A percentile compares a stretch with the other conserved stretches of the same genome.
These are phyloP conservation scores for Chloroceryle amazona DNA, from an alignment of 2,797 vertebrate genomes.

Conservation along the genomic window DNA sequence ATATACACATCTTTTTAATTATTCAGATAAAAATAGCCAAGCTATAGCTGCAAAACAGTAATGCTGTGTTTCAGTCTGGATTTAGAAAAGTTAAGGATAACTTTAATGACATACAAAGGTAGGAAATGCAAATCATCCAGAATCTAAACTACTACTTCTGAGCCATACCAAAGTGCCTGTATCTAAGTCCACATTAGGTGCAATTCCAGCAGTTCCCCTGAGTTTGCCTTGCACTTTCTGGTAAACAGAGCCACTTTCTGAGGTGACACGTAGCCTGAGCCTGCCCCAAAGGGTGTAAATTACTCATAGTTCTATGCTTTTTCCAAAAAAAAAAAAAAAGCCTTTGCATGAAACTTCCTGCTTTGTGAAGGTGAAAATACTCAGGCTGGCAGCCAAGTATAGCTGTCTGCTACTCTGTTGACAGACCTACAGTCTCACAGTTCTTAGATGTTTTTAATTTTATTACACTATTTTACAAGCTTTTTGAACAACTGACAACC, in stretches of 20 bases:
- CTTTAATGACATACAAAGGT: background rate
- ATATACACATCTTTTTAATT: background rate
- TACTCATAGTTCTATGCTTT: background rate
- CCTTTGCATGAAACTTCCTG: background rate
- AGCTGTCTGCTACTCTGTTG: background rate
- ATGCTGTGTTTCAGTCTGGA: background rate
- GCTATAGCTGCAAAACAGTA: background rate
- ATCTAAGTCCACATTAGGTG: background rate
- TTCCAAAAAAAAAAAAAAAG: fast-evolving
- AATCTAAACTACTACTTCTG: background rate
- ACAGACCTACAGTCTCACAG: background rate
- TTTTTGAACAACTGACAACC: background rate
- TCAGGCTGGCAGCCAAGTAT: background rate
- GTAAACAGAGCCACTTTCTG: background rate
- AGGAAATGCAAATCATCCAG: background rate
- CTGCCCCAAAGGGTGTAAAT: background rate
- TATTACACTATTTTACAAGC: background rate
- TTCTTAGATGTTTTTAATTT: background rate
- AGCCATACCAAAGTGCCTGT: background rate
- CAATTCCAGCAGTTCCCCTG: background rate
- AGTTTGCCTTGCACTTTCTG: background rate
- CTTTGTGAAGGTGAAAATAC: background rate
- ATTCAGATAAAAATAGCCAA: slow-evolving; percentile 49
- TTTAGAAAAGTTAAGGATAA: background rate
- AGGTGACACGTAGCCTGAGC: background rate